phyloP scores from a whole-genome alignment of 2,888 invertebrate genomes.

The Cylloceria caligata region DNA sequence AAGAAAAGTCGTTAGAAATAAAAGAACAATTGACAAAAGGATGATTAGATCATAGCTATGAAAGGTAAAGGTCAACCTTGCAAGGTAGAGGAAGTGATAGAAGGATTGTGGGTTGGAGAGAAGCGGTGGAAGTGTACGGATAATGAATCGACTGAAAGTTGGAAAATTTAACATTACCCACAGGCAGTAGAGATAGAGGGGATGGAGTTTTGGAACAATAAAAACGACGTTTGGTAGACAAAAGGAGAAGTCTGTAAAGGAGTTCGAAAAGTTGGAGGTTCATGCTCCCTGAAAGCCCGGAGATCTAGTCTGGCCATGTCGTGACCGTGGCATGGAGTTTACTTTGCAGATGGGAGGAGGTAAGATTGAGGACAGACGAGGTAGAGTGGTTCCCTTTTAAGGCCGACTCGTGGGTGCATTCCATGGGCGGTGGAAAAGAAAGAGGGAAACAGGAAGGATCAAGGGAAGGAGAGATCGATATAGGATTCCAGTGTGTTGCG shows the following conservation, averaged over 20 bases:
- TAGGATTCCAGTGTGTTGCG: slow-evolving; percentile 58
- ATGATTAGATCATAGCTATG: background rate
- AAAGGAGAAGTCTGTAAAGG: background rate
- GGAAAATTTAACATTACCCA: slow-evolving; percentile 59
- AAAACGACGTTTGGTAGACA: background rate
- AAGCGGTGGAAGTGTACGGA: background rate
- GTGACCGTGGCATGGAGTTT: slow-evolving; percentile 68
- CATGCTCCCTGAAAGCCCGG: slow-evolving; percentile 71
- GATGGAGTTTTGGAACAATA: background rate
- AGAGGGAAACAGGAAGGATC: background rate
- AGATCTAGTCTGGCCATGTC: slow-evolving; percentile 74
- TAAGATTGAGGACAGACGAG: slow-evolving; percentile 19
- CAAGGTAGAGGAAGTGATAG: background rate
- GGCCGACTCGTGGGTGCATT: slow-evolving; percentile 15
- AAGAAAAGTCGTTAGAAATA: background rate
- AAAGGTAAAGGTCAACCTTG: background rate
- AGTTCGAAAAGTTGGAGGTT: slow-evolving; percentile 39
- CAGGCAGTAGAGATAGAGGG: no score
- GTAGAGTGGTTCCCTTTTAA: slow-evolving; percentile 19
- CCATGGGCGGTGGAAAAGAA: background rate
- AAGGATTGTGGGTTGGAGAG: background rate
- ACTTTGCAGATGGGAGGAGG: slow-evolving; percentile 52
- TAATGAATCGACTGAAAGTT: slow-evolving; percentile 65
- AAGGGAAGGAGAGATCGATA: slow-evolving; percentile 67
- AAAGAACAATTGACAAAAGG: background rate